Evolutionary conservation across 2,888 invertebrate species (phyloP).

Genomic region (Coelinius sp.): DNA sequence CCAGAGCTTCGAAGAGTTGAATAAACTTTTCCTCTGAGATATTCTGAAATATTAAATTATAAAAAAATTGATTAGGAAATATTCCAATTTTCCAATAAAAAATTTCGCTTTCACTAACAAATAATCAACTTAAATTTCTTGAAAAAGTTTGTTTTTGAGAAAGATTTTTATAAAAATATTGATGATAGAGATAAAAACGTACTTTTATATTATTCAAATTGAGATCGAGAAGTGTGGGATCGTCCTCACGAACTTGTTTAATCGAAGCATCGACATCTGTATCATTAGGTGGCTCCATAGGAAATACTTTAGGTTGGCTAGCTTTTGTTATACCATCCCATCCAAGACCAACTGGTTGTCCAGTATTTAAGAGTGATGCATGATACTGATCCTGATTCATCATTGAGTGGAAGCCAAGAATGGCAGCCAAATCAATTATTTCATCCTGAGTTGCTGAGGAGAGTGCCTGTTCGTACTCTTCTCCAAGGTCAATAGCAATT

Average conservation of each 20-base stretch:
- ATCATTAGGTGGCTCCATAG: slow-evolving; percentile 96
- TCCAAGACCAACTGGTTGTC: slow-evolving; percentile 89
- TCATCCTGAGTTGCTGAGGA: slow-evolving; percentile 92
- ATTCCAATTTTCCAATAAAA: neutral
- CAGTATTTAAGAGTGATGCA: slow-evolving; percentile 93
- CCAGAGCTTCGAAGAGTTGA: slow-evolving; percentile 89
- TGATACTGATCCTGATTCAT: slow-evolving; percentile 99
- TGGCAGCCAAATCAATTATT: slow-evolving; percentile 98
- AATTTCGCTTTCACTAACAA: neutral
- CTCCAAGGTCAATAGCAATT: slow-evolving; percentile 93
- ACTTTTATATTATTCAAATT: slow-evolving; percentile 99
- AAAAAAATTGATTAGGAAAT: neutral
- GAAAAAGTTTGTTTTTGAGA: neutral
- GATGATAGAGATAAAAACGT: slow-evolving; percentile 43
- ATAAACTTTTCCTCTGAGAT: slow-evolving; percentile 96
- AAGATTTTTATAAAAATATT: neutral
- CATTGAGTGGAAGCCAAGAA: slow-evolving; percentile 99
- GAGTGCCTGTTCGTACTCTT: slow-evolving; percentile 94
- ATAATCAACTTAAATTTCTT: no score
- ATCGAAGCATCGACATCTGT: slow-evolving; percentile 96
- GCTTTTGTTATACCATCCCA: slow-evolving; percentile 97
- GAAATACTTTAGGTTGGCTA: slow-evolving; percentile 90
- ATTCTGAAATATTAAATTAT: slow-evolving; percentile 76
- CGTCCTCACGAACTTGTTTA: slow-evolving; percentile 90
- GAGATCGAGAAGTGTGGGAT: slow-evolving; percentile 88